A percentile compares a stretch with the other conserved stretches of the same genome.
Conservation (phyloP, 2,888 invertebrate species). For the Eustalomyia histrio region DNA sequence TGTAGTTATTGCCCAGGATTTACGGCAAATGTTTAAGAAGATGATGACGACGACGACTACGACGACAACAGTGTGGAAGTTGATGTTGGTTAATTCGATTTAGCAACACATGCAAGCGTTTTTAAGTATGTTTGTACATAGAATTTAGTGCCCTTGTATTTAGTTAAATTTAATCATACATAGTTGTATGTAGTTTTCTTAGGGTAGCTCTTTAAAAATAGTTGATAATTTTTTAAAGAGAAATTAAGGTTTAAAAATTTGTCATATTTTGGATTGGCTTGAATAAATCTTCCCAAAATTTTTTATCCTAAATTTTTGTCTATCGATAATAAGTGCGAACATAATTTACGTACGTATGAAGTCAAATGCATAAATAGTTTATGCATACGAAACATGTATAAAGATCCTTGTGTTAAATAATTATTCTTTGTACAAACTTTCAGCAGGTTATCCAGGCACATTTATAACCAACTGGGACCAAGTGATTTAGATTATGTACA, state of each 20-base stretch:
- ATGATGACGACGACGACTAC: slow-evolving; percentile 24
- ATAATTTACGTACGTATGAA: background rate
- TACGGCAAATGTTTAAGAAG: slow-evolving; percentile 31
- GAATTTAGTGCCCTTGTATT: slow-evolving; percentile 38
- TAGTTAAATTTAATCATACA: slow-evolving; percentile 40
- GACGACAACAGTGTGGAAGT: slow-evolving; percentile 24
- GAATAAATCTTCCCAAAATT: too few relatives aligned
- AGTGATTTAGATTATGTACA: slow-evolving; percentile 32
- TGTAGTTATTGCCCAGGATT: slow-evolving; percentile 30
- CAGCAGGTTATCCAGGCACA: slow-evolving; percentile 49
- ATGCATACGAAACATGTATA: slow-evolving; percentile 1
- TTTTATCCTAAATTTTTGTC: too few relatives aligned
- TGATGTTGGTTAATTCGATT: slow-evolving; percentile 40
- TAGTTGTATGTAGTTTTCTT: slow-evolving; percentile 8
- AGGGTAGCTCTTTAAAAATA: background rate
- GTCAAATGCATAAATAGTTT: background rate
- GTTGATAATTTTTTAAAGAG: too few relatives aligned
- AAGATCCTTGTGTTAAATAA: slow-evolving; percentile 31
- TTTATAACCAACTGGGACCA: slow-evolving; percentile 47
- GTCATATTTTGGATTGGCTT: too few relatives aligned
- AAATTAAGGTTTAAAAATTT: too few relatives aligned
- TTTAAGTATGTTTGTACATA: slow-evolving; percentile 16
- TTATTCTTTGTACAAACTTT: slow-evolving; percentile 55
- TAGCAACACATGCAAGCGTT: slow-evolving; percentile 52
- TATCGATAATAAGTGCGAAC: background rate